Base-by-base conservation (phyloP, 2,113 vertebrate species). In the Protobothrops flavoviridis region DNA sequence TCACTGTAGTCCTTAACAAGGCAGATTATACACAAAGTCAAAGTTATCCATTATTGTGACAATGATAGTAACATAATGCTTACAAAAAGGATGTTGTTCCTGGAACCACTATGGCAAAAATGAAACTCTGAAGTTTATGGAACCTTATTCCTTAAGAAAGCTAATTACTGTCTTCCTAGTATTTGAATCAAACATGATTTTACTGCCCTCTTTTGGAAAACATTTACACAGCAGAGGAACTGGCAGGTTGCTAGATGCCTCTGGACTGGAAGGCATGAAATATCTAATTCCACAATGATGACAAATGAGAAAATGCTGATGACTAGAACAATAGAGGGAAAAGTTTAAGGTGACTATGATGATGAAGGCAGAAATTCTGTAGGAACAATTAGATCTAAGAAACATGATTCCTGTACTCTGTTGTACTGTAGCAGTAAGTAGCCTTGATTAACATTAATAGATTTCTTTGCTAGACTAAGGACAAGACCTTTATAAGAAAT, bases 201-300 rank as follows among this genome's bases (percentile, higher is more conserved):
- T 94, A 92, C 94, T 96, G 98, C 98, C 98, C 97, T 94, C 98
- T 98, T 95, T 93, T 52, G 97, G 97, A 91, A 61, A 52, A 9
- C 1, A 0, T 0, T 92, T 0, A 85, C 55, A 90, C 88, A 93
- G 69, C 96, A 92, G 7, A 0, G 15, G 1, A 89, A 43, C n/a
- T 89, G 33, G 8, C 53, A n/a, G 23, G 26, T 11, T 24, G 57
- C 26, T 56, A 57, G 10, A 17, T 8, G 43, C 43, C 61, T 81
- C 93, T 92, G 87, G 29, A 23, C 12, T 90, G 90, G 33, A 91
- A 56, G 57, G 94, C 94, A 94, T 50, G 13, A 26, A 29, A 61
- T 52, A 69, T 43, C 26, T 91, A 50, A 26, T 50, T 59, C 53
- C 53, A 50, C 88, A 57, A 29, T 4, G 24, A 81, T 56, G 24